Percentiles rank a stretch among this genome's conserved stretches.
These are phyloP conservation scores for Alentia gelatinosa DNA, from an alignment of 2,888 invertebrate genomes.

Conservation along the genomic window DNA sequence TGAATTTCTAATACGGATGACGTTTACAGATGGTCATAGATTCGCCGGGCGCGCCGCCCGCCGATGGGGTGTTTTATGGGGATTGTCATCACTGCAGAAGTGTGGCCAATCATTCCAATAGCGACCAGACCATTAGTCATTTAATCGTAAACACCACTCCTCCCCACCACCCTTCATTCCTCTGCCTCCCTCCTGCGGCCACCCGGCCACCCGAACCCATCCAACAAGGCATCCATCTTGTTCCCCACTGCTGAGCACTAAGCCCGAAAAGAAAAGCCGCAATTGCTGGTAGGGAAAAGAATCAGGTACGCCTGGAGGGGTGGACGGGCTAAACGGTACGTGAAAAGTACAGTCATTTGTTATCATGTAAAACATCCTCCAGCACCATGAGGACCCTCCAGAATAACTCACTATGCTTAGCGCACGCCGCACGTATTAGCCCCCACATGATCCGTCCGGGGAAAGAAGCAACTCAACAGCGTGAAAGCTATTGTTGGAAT, in stretches of 20 bases:
- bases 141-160: not conserved
- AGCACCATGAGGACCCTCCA: not conserved
- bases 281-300: not conserved
- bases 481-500: not conserved
- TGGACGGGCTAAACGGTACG: not conserved
- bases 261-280: not conserved
- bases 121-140: not conserved
- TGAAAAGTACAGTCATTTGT: not conserved
- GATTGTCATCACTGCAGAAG: conserved; percentile 14
- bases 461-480: not conserved
- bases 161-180: not conserved
- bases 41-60: not conserved
- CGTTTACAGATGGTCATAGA: not conserved
- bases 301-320: not conserved
- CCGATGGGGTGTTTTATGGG: conserved; percentile 1
- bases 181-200: not conserved
- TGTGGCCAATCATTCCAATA: conserved; percentile 43
- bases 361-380: not conserved
- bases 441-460: not conserved
- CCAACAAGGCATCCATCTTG: not conserved
- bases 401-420: not conserved
- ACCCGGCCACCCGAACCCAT: not conserved
- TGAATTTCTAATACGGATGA: conserved; percentile 14
- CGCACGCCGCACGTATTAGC: not conserved
- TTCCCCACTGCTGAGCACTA: not conserved